phyloP scores from a whole-genome alignment of 2,888 invertebrate species.

The Trichopria drosophilae region DNA sequence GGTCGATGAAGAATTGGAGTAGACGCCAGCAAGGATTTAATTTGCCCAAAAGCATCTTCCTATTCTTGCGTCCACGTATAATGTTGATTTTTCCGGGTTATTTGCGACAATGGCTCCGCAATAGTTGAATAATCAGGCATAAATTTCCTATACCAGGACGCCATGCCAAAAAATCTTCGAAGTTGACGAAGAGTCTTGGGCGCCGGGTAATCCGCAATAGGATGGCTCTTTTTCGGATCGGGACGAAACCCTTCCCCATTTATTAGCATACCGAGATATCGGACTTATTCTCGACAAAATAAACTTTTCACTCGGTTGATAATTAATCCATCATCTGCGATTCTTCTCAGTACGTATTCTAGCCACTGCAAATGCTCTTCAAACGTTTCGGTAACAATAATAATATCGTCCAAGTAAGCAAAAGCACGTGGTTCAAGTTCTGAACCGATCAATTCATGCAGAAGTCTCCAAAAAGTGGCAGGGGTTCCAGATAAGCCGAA shows the following conservation, averaged over 20 bases:
- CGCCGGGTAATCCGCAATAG: slow-evolving; percentile 30
- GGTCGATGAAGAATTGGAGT: no score
- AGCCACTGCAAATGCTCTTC: slow-evolving; percentile 27
- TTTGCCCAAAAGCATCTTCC: no score
- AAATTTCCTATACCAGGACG: no score
- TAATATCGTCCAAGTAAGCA: slow-evolving; percentile 31
- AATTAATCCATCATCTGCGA: slow-evolving; percentile 6
- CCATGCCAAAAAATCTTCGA: slow-evolving; percentile 41
- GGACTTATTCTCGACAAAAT: slow-evolving; percentile 31
- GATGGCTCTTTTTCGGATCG: slow-evolving; percentile 27
- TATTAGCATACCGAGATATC: slow-evolving; percentile 43
- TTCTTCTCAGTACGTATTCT: slow-evolving; percentile 7
- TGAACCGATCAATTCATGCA: no score
- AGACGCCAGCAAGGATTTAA: no score
- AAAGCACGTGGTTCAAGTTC: slow-evolving; percentile 30
- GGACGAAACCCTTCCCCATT: slow-evolving; percentile 33
- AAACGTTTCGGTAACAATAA: slow-evolving; percentile 30
- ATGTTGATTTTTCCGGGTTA: no score
- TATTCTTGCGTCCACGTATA: no score
- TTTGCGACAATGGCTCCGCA: slow-evolving; percentile 35
- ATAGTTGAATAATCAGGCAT: slow-evolving; percentile 34
- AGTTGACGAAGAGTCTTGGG: slow-evolving; percentile 38
- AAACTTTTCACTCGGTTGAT: slow-evolving; percentile 30
- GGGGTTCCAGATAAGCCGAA: no score
- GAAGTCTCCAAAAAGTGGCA: no score